phyloP scores from a whole-genome alignment of 1,140 invertebrate genomes.

The Sitodiplosis mosellana region DNA sequence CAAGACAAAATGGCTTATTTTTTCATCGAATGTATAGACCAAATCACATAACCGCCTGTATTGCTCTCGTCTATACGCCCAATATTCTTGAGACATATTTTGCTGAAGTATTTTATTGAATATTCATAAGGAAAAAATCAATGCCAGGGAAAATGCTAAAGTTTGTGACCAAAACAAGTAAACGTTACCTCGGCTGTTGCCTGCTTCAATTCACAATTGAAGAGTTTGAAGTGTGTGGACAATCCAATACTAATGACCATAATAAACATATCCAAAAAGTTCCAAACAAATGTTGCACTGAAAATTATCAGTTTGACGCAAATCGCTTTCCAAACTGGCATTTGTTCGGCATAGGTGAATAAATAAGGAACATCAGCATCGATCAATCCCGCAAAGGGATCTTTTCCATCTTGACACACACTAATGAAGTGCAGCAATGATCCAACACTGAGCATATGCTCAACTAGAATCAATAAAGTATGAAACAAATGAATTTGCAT shows the following conservation, averaged over 20 bases:
- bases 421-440: constrained; percentile 14
- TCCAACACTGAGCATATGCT: constrained; percentile 22
- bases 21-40: constrained; percentile 29
- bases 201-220: constrained; percentile 32
- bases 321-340: constrained; percentile 17
- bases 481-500: neutral
- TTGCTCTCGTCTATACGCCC: constrained; percentile 30
- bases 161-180: too few species aligned
- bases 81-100: constrained; percentile 12
- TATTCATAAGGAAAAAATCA: too few species aligned
- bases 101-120: too few species aligned
- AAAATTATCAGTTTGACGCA: constrained; percentile 32
- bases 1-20: constrained; percentile 32
- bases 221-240: constrained; percentile 33
- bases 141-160: too few species aligned
- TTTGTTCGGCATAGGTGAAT: constrained; percentile 16
- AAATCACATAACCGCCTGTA: constrained; percentile 30
- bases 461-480: constrained; percentile 13
- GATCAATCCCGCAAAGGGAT: constrained; percentile 7
- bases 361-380: constrained; percentile 15
- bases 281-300: constrained; percentile 46
- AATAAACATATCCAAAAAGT: constrained; percentile 45
- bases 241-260: constrained; percentile 38
- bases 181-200: constrained; percentile 28
- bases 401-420: constrained; percentile 7